phyloP scores from a whole-genome alignment of 64 coral and sea anemone genomes.

The Dendrophyllia cribrosa region DNA sequence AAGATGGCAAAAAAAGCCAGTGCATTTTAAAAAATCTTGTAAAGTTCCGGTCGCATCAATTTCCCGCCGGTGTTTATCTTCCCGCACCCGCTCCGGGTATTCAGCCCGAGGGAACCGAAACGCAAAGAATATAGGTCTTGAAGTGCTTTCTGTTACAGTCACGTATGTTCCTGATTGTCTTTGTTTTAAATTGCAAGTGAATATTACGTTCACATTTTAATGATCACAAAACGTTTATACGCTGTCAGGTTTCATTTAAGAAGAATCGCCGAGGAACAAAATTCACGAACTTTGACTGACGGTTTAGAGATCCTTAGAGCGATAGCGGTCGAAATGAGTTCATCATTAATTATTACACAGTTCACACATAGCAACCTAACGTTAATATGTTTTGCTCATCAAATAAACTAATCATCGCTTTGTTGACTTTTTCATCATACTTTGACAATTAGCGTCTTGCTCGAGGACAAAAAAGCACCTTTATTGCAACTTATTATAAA shows the following conservation, averaged over 20 bases:
- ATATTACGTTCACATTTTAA: not conserved
- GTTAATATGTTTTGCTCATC: conserved; percentile 1
- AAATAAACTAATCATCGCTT: conserved; percentile 15
- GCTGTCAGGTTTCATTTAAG: no score
- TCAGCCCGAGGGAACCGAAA: no score
- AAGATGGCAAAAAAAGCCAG: no score
- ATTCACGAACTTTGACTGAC: no score
- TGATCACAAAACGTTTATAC: not conserved
- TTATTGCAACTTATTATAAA: not conserved
- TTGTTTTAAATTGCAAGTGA: not conserved
- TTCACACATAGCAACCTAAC: not conserved
- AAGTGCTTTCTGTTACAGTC: no score
- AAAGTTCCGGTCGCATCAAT: no score
- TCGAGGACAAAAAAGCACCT: not conserved
- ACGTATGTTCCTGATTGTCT: not conserved
- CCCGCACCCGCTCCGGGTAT: no score
- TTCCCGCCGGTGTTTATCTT: no score
- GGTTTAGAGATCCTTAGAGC: no score
- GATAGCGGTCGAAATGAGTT: no score
- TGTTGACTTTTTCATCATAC: conserved; percentile 18
- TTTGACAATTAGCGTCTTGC: conserved; percentile 10
- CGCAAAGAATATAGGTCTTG: no score
- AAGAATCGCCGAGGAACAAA: not conserved
- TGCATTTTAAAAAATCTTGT: no score
- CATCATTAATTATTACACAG: not conserved